Evolutionary conservation across 2,888 invertebrate species (phyloP).

Genomic region (Formica aserva): DNA sequence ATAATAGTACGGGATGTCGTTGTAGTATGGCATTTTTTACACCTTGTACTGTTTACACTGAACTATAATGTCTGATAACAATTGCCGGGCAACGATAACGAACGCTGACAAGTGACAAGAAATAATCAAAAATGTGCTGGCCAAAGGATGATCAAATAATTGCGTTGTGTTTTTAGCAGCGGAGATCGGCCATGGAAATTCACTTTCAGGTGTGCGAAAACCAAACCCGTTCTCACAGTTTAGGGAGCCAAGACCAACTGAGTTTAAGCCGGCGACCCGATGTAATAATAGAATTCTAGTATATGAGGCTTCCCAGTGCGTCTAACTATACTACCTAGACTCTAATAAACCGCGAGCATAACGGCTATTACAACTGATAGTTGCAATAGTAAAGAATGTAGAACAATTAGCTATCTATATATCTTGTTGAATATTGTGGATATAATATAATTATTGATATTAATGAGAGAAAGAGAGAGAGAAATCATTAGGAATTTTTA

Average conservation of each 20-base stretch:
- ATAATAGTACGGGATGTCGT: constrained; percentile 81
- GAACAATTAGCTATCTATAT: constrained; percentile 8
- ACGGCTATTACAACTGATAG: constrained; percentile 74
- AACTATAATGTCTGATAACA: background rate
- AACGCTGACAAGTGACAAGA: background rate
- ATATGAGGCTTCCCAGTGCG: constrained; percentile 82
- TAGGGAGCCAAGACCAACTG: constrained; percentile 85
- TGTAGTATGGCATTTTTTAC: constrained; percentile 83
- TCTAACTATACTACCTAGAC: constrained; percentile 82
- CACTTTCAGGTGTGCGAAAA: constrained; percentile 79
- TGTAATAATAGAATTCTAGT: constrained; percentile 85
- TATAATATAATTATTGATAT: constrained; percentile 20
- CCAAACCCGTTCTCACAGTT: constrained; percentile 83
- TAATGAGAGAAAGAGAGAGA: background rate
- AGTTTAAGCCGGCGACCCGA: constrained; percentile 84
- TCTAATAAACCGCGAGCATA: constrained; percentile 70
- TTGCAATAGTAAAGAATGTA: constrained; percentile 62
- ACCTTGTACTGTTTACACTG: constrained; percentile 18
- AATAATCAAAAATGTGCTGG: background rate
- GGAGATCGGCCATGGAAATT: constrained; percentile 44
- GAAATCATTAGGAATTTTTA: background rate
- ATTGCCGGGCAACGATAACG: background rate
- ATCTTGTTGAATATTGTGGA: background rate
- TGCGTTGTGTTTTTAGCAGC: constrained; percentile 16
- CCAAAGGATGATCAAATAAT: constrained; percentile 52